Evolutionary conservation across 30 jellyfish, hydroid and myxozoan species (phyloP).

Genomic region (Hydractinia echinata): DNA sequence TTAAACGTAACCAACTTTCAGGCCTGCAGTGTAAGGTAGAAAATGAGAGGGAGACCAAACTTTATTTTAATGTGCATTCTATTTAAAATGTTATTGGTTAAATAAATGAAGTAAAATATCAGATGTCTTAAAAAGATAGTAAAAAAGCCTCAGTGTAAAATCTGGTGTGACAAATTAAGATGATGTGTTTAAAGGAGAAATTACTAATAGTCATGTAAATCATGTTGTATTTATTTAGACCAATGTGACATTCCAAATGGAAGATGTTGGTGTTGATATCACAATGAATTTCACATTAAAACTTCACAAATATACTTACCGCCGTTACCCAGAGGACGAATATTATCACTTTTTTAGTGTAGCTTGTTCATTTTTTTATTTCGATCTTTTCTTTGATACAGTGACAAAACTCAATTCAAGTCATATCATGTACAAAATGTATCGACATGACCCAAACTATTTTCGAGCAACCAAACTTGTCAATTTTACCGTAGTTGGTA

Average conservation of each 20-base stretch:
- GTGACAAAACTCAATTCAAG: background rate
- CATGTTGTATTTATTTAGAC: conserved; percentile 11
- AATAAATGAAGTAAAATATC: no score
- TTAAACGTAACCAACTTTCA: no score
- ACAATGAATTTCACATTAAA: conserved; percentile 37
- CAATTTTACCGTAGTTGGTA: conserved; percentile 18
- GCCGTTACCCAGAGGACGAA: conserved; percentile 50
- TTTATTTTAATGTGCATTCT: no score
- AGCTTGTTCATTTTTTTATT: background rate
- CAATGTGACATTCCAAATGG: conserved; percentile 30
- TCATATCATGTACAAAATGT: background rate
- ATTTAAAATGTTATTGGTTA: no score
- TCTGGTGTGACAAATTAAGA: no score
- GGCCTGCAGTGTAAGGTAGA: no score
- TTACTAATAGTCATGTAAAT: background rate
- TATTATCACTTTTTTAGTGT: background rate
- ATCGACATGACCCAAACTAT: background rate
- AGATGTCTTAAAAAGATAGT: no score
- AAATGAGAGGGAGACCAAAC: no score
- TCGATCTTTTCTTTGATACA: background rate
- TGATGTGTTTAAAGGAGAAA: no score
- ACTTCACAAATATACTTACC: background rate
- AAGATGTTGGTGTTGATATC: conserved; percentile 30
- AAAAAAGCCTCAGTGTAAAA: no score
- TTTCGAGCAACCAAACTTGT: conserved; percentile 15